phyloP scores from a whole-genome alignment of 2,888 invertebrate genomes.

The Hypomecis punctinalis region DNA sequence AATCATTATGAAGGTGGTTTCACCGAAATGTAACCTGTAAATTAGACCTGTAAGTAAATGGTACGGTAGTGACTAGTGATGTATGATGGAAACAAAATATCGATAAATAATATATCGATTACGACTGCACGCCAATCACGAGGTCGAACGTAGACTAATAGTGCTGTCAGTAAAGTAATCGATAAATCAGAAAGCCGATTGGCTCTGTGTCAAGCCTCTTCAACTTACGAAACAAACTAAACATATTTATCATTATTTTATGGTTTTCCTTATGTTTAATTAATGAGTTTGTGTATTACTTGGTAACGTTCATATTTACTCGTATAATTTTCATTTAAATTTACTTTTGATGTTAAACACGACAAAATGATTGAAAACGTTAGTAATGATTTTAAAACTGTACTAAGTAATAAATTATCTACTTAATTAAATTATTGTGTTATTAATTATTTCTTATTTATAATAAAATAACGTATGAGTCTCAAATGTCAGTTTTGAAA shows the following conservation, averaged over 20 bases:
- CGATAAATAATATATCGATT: conserved; percentile 29
- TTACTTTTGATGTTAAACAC: conserved; percentile 38
- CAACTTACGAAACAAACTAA: conserved; percentile 37
- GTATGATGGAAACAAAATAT: conserved; percentile 51
- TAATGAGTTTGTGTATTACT: conserved; percentile 29
- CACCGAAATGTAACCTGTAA: too few species aligned
- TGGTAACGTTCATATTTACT: not conserved
- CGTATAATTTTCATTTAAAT: not conserved
- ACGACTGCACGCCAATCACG: conserved; percentile 60
- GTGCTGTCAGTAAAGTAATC: conserved; percentile 67
- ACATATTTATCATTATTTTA: conserved; percentile 29
- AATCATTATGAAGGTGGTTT: too few species aligned
- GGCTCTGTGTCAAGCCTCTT: conserved; percentile 39
- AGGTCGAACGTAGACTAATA: conserved; percentile 59
- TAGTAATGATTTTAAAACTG: too few species aligned
- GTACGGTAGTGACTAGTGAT: conserved; percentile 61
- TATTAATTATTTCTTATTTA: too few species aligned
- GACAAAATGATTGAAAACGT: too few species aligned
- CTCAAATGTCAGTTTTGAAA: too few species aligned
- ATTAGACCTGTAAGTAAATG: not conserved
- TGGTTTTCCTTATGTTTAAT: conserved; percentile 34
- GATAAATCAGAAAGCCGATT: conserved; percentile 58
- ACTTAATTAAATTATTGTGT: too few species aligned
- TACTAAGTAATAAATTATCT: too few species aligned
- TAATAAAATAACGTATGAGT: too few species aligned